Conservation (phyloP, 2,888 invertebrate species). For the Gryllus longicercus region DNA sequence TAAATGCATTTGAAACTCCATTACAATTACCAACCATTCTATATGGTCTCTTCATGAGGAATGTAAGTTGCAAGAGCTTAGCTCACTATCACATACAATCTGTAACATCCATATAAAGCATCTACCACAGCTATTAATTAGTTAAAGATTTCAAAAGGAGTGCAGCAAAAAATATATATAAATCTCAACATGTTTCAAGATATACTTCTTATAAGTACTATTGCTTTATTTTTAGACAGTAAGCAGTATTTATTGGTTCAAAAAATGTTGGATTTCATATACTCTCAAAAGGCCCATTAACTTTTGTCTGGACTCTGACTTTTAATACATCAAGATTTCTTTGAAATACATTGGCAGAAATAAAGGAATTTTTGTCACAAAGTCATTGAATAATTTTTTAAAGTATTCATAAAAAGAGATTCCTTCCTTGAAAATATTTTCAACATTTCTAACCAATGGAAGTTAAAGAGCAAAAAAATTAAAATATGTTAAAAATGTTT, state of each 20-base stretch:
- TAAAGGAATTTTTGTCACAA: no score
- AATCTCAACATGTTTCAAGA: background rate
- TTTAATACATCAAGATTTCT: no score
- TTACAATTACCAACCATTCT: background rate
- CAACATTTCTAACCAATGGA: no score
- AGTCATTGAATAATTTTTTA: no score
- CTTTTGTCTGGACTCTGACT: no score
- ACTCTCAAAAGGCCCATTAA: no score
- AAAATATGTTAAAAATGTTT: no score
- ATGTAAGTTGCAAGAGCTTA: background rate
- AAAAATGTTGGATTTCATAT: background rate
- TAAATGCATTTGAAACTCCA: background rate
- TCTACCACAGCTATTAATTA: background rate
- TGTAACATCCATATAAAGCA: background rate
- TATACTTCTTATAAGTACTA: background rate
- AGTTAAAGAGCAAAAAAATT: no score
- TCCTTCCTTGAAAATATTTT: no score
- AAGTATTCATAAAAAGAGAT: no score
- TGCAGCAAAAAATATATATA: background rate
- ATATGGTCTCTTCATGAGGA: background rate
- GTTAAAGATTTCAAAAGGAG: conserved; percentile 9
- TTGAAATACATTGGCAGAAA: no score
- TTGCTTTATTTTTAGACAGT: background rate
- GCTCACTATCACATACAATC: background rate
- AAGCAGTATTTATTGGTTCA: background rate